A percentile compares a stretch with the other conserved stretches of the same genome.
phyloP scores from a whole-genome alignment of 1,140 invertebrate genomes.

The Zaprionus africanus region DNA sequence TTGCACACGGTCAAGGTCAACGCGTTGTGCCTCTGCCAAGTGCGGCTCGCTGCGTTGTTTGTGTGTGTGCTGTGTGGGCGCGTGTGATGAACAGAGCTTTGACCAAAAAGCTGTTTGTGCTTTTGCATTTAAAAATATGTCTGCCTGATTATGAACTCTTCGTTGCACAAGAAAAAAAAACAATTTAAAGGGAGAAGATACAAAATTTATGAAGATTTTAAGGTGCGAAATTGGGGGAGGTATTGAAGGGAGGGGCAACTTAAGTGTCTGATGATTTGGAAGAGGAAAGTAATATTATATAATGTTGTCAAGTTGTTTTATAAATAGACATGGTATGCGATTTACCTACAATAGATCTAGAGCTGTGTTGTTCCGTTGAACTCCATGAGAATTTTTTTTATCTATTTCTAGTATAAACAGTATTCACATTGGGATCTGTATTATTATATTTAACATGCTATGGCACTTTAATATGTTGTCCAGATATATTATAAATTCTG shows the following conservation, averaged over 20 bases:
- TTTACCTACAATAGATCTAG: too few species aligned
- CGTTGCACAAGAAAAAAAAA: slow-evolving; percentile 19
- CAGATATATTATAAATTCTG: too few species aligned
- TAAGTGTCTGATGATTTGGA: neutral
- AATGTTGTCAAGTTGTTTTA: neutral
- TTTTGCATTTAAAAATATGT: slow-evolving; percentile 24
- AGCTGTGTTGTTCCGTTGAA: too few species aligned
- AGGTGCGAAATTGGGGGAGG: neutral
- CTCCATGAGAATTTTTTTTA: too few species aligned
- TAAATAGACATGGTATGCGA: too few species aligned
- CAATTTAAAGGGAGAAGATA: neutral
- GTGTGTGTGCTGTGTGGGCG: neutral
- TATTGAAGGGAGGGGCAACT: neutral
- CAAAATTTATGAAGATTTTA: neutral
- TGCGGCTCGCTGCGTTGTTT: neutral
- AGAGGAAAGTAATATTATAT: neutral
- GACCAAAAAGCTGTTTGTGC: slow-evolving; percentile 24
- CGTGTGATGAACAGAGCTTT: slow-evolving; percentile 18
- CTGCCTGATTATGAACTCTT: slow-evolving; percentile 28
- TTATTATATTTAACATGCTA: too few species aligned
- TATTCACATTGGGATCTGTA: too few species aligned
- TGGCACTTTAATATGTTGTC: too few species aligned
- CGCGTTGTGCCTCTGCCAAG: neutral
- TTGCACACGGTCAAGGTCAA: slow-evolving; percentile 55
- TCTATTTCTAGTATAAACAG: too few species aligned